These are phyloP conservation scores for Globia sparganii DNA, from an alignment of 2,888 invertebrate genomes.

Conservation along the genomic window DNA sequence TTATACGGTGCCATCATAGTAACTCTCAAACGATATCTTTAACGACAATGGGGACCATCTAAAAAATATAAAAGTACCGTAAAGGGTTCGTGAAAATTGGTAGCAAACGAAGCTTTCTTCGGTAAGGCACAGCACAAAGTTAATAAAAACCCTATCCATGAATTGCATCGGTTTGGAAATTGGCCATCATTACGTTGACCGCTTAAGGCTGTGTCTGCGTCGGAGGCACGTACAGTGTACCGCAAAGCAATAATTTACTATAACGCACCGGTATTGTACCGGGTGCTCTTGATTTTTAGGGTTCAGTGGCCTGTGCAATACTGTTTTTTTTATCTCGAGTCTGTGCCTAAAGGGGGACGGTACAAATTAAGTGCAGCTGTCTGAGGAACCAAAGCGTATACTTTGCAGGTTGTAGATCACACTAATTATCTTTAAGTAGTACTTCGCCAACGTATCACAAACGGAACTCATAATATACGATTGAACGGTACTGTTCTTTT, in stretches of 20 bases:
- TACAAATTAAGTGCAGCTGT: conserved; percentile 24
- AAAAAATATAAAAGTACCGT: conserved; percentile 55
- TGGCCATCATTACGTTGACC: conserved; percentile 80
- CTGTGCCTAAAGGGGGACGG: conserved; percentile 42
- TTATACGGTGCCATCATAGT: conserved; percentile 35
- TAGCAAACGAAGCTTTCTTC: conserved; percentile 62
- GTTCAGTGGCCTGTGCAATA: conserved; percentile 65
- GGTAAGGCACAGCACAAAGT: conserved; percentile 55
- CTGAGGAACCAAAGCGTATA: conserved; percentile 10
- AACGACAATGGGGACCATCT: conserved; percentile 43
- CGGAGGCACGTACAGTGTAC: conserved; percentile 70
- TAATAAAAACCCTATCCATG: conserved; percentile 70
- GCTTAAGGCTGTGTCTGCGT: conserved; percentile 75
- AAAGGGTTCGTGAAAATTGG: conserved; percentile 42
- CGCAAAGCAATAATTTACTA: conserved; percentile 81
- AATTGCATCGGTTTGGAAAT: conserved; percentile 77
- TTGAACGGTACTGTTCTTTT: conserved; percentile 21
- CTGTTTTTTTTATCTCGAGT: conserved; percentile 63
- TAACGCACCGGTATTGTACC: conserved; percentile 77
- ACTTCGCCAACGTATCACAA: not conserved
- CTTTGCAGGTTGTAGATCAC: conserved; percentile 21
- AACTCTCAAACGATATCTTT: conserved; percentile 38
- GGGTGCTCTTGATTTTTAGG: conserved; percentile 74
- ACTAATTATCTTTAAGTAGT: conserved; percentile 18
- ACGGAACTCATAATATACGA: conserved; percentile 4